Evolutionary conservation across 1,140 invertebrate species (phyloP), one percentile per base, ranked within the genome.

Genomic region (Hormaphis cornu): DNA sequence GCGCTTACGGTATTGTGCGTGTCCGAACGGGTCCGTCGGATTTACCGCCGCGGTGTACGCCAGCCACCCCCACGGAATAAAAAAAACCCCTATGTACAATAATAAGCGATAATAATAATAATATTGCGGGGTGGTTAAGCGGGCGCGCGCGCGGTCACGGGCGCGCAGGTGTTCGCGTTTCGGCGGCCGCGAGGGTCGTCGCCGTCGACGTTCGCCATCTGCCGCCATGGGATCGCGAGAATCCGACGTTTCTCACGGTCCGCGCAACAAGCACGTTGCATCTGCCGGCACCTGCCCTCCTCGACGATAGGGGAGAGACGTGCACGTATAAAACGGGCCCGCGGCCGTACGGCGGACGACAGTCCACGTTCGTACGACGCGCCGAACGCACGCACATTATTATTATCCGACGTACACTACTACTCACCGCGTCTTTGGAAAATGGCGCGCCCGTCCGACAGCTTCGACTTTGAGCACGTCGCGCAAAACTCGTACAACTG

Each of bases 151-250:
- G 33, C 44, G 61, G 61, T 66, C 61, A 66, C 28, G 61, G 61
- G 16, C 12, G 42, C 42, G 58, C 44, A 46, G 61, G 61, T 63
- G 61, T 66, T 66, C 35, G 44, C 24, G 48, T 33, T 50, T 20
- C 18, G 42, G 18, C 28, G 61, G 44, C 61, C 44, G 61, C 61
- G 61, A 50, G 61, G 44, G 61, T 63, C 44, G 59, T 66, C 37
- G 26, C 54, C 18, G 54, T 20, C 30, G 16, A 20, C 59, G 30
- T 50, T 33, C 28, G 61, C 61, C 61, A 66, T 66, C 61, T 66
- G 61, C 61, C 61, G 61, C 61, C 61, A 66, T 66, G 61, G 61
- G 61, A 66, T 66, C 61, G 61, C 61, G 40, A 66, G 61, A 66
- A 66, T 66, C 44, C 61, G 42, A 48, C 28, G 61, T 66, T 66